Base-by-base conservation (phyloP, 2,888 invertebrate genomes). In the Gastrophysa polygoni region DNA sequence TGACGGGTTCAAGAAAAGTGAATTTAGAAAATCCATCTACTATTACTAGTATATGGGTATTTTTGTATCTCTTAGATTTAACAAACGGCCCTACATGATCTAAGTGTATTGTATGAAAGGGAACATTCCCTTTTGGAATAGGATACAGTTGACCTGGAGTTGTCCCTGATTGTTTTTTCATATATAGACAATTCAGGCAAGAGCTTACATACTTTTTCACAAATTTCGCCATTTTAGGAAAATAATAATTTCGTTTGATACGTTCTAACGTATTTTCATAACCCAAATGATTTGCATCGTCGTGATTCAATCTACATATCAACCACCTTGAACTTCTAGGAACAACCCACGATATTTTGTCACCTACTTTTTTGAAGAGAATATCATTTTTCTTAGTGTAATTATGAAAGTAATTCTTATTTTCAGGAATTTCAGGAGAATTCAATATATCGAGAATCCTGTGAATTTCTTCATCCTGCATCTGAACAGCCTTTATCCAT, bases 131-230 rank as follows among this genome's bases (percentile, higher is more conserved):
- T 16, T 74, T 73, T 7, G 70, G 71, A 21, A 78, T 77, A 3
- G 73, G 68, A 49, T 76, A 70, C 14, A 77, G 56, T 16, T 63
- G 59, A 20, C 75, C 76, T 68, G 66, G 14, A 68, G 71, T 7
- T 60, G 28, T 1, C 38, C n/a, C 1, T 14, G 46, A 46, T 8
- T 10, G 10, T 46, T 56, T 18, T 55, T 75, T 74, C 47, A 64
- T 71, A 29, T 73, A 73, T 6, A 73, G 21, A 56, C 74, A 79
- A 10, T 72, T 64, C 5, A 78, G 57, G 60, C 75, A 78, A 7
- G 74, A 69, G 5, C 61, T 59, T 7, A 78, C 70, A 55, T 78
- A 75, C 32, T 73, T 69, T 16, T 62, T 68, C 0, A 77, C 71
- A 57, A 75, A 77, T 1, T 66, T 55, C 48, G 68, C 21, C 68